Base-by-base conservation (phyloP, 2,797 vertebrate species). In the Harpagifer antarcticus region DNA sequence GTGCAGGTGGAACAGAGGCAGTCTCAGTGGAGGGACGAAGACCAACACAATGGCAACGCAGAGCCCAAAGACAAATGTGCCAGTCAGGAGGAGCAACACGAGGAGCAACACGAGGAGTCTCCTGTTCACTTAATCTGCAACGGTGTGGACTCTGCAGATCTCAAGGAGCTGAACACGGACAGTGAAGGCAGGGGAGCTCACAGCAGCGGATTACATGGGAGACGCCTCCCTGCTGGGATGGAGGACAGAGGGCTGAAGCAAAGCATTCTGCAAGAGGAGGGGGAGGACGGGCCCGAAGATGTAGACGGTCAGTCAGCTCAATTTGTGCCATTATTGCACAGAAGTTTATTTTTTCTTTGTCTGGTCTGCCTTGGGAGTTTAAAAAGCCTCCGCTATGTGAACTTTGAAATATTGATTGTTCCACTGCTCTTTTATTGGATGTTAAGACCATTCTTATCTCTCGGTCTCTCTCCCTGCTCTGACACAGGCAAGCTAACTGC, bases 401-500 rank as follows among this genome's bases (percentile, higher is more conserved):
- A 72, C 67, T 66, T 60, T 54, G 23, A 50, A 74, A 63, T 71
- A 63, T 44, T 48, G 33, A 54, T 17, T 3, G 20, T 56, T 20
- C 54, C 2, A 19, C 19, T 72, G 45, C 15, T 71, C 0, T 54
- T 65, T 70, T 56, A 53, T 44, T 31, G 2, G 44, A 58, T 74
- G 45, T 67, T 68, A 19, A 31, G 40, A 52, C 43, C 15, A 40
- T 76, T 20, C 37, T 75, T 86, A 66, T 85, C 48, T 73, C 1
- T 85, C 9, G 44, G 49, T 67, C 58, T 76, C 12, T 49, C 3
- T 45, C 20, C 77, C 33, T 74, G 65, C 37, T 86, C 43, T 78
- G 48, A 42, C 81, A 61, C 69, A 98, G 98, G 92, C 84, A 99
- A 99, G 92, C 92, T 92, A 67, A 83, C 96, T 87, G 97, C 97